Evolutionary conservation across 2,113 vertebrate species (phyloP).

Genomic region (Phycodurus eques): DNA sequence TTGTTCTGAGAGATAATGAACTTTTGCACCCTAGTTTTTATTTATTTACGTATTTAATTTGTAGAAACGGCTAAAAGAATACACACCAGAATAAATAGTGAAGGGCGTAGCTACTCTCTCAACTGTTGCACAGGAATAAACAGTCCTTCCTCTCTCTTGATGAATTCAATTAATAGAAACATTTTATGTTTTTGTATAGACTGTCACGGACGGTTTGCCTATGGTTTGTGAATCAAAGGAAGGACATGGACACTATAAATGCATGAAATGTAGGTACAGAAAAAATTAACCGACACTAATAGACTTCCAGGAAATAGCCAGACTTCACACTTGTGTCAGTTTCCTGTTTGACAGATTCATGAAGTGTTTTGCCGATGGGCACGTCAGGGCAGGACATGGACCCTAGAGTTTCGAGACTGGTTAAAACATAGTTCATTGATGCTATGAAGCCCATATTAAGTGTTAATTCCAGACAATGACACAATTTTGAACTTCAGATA

Average conservation of each 20-base stretch:
- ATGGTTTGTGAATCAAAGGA: not conserved
- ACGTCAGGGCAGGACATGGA: slow-evolving; percentile 39
- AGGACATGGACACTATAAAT: not conserved
- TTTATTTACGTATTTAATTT: too few relatives aligned
- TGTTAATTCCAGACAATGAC: slow-evolving; percentile 35
- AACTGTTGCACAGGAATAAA: not conserved
- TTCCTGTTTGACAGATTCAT: slow-evolving; percentile 59
- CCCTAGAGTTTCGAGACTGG: slow-evolving; percentile 35
- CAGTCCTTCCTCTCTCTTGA: not conserved
- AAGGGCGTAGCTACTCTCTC: not conserved
- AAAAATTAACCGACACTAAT: not conserved
- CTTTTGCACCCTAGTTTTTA: too few relatives aligned
- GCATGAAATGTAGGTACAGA: not conserved
- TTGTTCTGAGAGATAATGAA: not conserved
- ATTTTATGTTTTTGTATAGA: too few relatives aligned
- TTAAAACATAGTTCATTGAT: slow-evolving; percentile 15
- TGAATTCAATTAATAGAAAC: not conserved
- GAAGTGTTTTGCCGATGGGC: slow-evolving; percentile 39
- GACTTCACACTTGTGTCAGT: slow-evolving; percentile 52
- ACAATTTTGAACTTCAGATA: slow-evolving; percentile 13
- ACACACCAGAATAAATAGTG: too few relatives aligned
- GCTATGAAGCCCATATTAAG: slow-evolving; percentile 14
- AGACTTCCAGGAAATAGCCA: slow-evolving; percentile 62
- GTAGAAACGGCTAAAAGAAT: too few relatives aligned
- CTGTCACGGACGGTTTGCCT: not conserved